Percentiles rank a stretch among this genome's conserved stretches.
phyloP scores from a whole-genome alignment of 2,888 invertebrate species.

The Cryptops parisi region DNA sequence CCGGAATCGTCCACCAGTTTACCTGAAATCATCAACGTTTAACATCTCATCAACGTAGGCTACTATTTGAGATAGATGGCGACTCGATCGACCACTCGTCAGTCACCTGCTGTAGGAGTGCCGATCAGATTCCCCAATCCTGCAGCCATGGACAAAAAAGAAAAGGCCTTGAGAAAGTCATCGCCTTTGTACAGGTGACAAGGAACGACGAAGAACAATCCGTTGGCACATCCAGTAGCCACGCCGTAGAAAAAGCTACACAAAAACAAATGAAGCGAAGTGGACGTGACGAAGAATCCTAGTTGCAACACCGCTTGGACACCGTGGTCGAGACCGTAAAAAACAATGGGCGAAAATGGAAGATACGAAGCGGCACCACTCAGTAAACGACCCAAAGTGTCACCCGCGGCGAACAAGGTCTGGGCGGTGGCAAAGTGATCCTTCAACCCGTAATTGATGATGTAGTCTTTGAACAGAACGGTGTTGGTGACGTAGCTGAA shows the following conservation, averaged over 20 bases:
- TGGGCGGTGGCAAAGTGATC: conserved; percentile 4
- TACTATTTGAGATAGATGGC: no score
- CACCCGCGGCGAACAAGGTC: conserved; percentile 3
- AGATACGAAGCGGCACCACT: neutral
- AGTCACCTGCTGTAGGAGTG: conserved; percentile 5
- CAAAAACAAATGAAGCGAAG: neutral
- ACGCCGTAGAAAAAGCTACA: neutral
- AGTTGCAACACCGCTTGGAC: neutral
- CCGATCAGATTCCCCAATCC: conserved; percentile 4
- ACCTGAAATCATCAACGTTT: no score
- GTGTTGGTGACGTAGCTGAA: conserved; percentile 1
- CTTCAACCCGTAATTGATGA: neutral
- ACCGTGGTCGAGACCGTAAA: neutral
- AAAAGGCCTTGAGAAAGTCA: neutral
- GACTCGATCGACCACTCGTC: no score
- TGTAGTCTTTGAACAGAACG: conserved; percentile 4
- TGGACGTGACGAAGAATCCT: neutral
- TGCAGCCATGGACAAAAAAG: neutral
- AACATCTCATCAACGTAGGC: no score
- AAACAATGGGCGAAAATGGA: neutral
- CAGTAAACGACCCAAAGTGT: neutral
- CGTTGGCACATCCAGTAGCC: neutral
- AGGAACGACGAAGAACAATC: conserved; percentile 5
- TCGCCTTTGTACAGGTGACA: neutral
- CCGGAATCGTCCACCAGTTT: neutral